Evolutionary conservation across 2,113 vertebrate species (phyloP).

Genomic region (Anas platyrhynchos): DNA sequence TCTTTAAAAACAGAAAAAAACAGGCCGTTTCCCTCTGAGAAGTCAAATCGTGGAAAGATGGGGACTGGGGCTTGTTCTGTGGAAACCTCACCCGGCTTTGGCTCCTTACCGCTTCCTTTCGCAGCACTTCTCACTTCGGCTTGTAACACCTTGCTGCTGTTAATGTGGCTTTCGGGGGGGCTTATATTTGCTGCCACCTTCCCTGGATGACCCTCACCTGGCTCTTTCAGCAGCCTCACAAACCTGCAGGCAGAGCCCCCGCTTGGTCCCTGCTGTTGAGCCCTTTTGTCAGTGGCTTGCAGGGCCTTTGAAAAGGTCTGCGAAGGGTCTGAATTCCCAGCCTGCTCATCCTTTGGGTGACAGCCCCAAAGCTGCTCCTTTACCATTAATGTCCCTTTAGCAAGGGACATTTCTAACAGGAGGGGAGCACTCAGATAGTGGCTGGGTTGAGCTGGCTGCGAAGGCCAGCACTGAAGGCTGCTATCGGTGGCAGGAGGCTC

Average conservation of each 20-base stretch:
- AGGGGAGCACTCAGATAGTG: accelerated
- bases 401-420: not conserved
- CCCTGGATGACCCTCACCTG: not conserved
- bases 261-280: not conserved
- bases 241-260: not conserved
- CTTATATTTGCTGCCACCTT: not conserved
- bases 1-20: constrained; percentile 23
- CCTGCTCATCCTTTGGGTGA: not conserved
- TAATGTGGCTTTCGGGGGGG: not conserved
- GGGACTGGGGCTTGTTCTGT: not conserved
- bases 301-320: not conserved
- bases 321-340: not conserved
- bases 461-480: not conserved
- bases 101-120: not conserved
- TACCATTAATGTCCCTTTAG: no score
- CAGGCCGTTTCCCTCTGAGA: not conserved
- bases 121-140: not conserved
- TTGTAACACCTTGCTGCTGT: not conserved
- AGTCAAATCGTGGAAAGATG: not conserved
- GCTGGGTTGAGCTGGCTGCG: not conserved
- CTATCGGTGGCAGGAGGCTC: not conserved
- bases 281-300: not conserved
- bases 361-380: not conserved
- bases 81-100: not conserved
- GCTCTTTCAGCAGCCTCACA: not conserved